Percentiles rank a stretch among this genome's conserved stretches.
phyloP scores from a whole-genome alignment of 2,888 invertebrate genomes.

The Teinopalpus imperialis region DNA sequence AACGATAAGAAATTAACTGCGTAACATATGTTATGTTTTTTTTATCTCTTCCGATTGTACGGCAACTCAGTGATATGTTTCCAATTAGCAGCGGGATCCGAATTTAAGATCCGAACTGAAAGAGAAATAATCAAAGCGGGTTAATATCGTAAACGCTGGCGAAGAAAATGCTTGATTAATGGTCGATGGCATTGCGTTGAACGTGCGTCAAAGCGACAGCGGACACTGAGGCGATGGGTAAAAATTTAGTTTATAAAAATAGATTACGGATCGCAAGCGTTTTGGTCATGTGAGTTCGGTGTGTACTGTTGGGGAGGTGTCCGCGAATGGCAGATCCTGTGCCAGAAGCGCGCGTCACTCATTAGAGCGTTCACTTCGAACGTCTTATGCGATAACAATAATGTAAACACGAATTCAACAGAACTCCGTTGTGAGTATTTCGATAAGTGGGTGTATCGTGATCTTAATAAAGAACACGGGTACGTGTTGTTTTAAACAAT shows the following conservation, averaged over 20 bases:
- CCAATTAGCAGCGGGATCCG: slow-evolving; percentile 56
- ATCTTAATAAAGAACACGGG: slow-evolving; percentile 34
- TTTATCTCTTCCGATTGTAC: slow-evolving; percentile 41
- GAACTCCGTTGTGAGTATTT: slow-evolving; percentile 44
- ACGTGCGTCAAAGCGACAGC: slow-evolving; percentile 61
- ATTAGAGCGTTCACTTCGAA: slow-evolving; percentile 52
- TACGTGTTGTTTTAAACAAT: slow-evolving; percentile 38
- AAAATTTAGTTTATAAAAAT: slow-evolving; percentile 64
- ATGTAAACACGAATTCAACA: slow-evolving; percentile 63
- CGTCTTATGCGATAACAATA: slow-evolving; percentile 56
- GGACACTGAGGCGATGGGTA: slow-evolving; percentile 66
- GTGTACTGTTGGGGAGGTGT: slow-evolving; percentile 37
- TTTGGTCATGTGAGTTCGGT: slow-evolving; percentile 66
- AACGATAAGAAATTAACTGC: slow-evolving; percentile 65
- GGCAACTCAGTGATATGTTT: slow-evolving; percentile 68
- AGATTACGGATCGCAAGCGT: slow-evolving; percentile 52
- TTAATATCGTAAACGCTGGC: slow-evolving; percentile 38
- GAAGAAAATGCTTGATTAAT: slow-evolving; percentile 35
- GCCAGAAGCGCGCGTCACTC: slow-evolving; percentile 64
- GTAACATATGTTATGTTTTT: slow-evolving; percentile 64
- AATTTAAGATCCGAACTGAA: slow-evolving; percentile 76
- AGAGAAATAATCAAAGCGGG: slow-evolving; percentile 50
- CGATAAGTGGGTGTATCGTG: slow-evolving; percentile 39
- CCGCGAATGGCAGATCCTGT: slow-evolving; percentile 55
- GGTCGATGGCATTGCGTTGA: slow-evolving; percentile 48